A percentile compares a stretch with the other conserved stretches of the same genome.
These are phyloP conservation scores for Lordiphosa collinella DNA, from an alignment of 1,140 invertebrate species.

Conservation along the genomic window DNA sequence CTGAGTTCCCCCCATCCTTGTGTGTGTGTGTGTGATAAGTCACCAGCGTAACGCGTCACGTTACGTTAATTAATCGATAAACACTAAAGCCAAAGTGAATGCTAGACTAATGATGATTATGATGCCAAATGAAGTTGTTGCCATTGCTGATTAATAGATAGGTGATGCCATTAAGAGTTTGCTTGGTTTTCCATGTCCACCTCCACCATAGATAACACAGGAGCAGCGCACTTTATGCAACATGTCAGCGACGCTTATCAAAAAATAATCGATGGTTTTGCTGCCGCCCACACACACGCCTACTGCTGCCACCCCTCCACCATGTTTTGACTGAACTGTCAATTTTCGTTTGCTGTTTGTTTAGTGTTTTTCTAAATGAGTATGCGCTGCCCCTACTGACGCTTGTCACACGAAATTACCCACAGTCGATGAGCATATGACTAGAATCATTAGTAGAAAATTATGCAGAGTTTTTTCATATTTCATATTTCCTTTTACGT, in stretches of 20 bases:
- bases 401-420: constrained; percentile 2
- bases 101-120: constrained; percentile 37
- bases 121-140: constrained; percentile 38
- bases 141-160: constrained; percentile 56
- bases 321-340: constrained; percentile 51
- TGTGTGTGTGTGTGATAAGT: constrained; percentile 46
- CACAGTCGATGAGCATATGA: not conserved
- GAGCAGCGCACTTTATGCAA: constrained; percentile 34
- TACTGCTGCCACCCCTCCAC: constrained; percentile 3
- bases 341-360: constrained; percentile 62
- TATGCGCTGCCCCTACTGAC: constrained; percentile 17
- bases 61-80: constrained; percentile 77
- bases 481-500: too few species aligned
- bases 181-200: not conserved
- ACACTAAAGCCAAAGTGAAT: constrained; percentile 2
- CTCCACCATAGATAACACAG: constrained; percentile 7
- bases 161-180: constrained; percentile 28
- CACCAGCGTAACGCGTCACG: constrained; percentile 59
- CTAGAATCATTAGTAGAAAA: constrained; percentile 1
- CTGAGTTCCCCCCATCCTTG: too few species aligned
- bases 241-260: constrained; percentile 62
- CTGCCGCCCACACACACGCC: not conserved
- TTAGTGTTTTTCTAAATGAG: constrained; percentile 52
- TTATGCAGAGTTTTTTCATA: constrained; percentile 1
- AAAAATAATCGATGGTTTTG: constrained; percentile 58